phyloP scores from a whole-genome alignment of 2,888 invertebrate genomes.

The Coecobrya sp. region DNA sequence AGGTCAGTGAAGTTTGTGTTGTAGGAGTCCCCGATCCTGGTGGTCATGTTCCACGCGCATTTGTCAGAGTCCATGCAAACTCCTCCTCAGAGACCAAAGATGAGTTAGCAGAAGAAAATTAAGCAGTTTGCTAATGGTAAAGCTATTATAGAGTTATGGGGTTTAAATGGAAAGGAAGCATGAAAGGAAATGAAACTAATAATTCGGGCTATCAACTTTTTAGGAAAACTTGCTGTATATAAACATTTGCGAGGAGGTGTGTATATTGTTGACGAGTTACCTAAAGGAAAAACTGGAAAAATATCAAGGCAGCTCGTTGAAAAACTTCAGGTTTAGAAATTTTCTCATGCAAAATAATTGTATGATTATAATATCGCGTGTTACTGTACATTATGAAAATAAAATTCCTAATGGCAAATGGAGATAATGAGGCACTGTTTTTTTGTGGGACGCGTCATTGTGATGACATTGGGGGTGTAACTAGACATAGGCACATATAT shows the following conservation, averaged over 20 bases:
- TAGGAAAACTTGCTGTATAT: slow-evolving; percentile 67
- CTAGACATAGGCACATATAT: too few relatives aligned
- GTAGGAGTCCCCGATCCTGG: slow-evolving; percentile 79
- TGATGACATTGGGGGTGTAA: too few relatives aligned
- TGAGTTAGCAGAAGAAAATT: slow-evolving; percentile 74
- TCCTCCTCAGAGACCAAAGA: background rate
- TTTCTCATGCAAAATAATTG: background rate
- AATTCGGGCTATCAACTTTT: background rate
- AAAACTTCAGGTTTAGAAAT: slow-evolving; percentile 1
- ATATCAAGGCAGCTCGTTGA: slow-evolving; percentile 52
- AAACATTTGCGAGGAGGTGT: slow-evolving; percentile 73
- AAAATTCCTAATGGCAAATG: background rate
- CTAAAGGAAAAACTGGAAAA: slow-evolving; percentile 79
- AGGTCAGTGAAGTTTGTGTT: slow-evolving; percentile 82
- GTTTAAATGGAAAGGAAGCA: background rate
- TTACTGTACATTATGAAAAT: background rate
- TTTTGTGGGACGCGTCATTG: too few relatives aligned
- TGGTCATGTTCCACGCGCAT: slow-evolving; percentile 82
- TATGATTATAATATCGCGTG: background rate
- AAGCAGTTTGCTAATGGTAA: slow-evolving; percentile 81
- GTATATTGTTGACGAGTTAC: slow-evolving; percentile 66
- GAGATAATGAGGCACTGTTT: too few relatives aligned
- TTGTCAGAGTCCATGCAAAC: slow-evolving; percentile 59
- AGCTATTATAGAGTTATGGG: background rate
- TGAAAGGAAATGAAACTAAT: background rate